Evolutionary conservation across 2,113 vertebrate genomes (phyloP).

Genomic region (Corythaeola cristata): DNA sequence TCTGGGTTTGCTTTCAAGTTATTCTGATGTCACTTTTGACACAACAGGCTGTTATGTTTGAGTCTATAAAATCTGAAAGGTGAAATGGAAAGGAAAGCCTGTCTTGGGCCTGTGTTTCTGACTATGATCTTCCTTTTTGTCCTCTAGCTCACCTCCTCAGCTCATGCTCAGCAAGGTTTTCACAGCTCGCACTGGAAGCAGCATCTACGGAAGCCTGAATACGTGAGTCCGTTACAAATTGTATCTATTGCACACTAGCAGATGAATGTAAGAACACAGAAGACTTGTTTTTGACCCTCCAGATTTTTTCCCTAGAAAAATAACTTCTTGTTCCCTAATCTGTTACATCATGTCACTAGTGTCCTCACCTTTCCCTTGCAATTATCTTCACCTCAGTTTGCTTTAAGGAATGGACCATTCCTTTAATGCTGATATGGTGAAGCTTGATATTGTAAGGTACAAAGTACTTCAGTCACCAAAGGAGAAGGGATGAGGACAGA

Average conservation of each 20-base stretch:
- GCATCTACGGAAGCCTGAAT: slow-evolving; percentile 95
- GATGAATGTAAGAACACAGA: background rate
- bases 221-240: slow-evolving; percentile 81
- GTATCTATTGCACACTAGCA: background rate
- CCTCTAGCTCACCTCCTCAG: slow-evolving; percentile 90
- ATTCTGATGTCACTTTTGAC: background rate
- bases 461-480: background rate
- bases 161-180: slow-evolving; percentile 99
- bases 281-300: background rate
- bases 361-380: background rate
- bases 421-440: background rate
- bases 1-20: background rate
- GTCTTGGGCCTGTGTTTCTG: background rate
- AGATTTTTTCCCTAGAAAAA: background rate
- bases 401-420: background rate
- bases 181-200: slow-evolving; percentile 94
- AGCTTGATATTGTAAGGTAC: background rate
- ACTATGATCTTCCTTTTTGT: background rate
- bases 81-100: background rate
- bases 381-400: background rate
- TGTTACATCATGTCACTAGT: background rate
- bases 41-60: background rate
- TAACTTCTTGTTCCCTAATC: background rate
- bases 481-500: background rate
- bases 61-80: background rate